Conservation (phyloP, 2,888 invertebrate genomes). For the Phania funesta region DNA sequence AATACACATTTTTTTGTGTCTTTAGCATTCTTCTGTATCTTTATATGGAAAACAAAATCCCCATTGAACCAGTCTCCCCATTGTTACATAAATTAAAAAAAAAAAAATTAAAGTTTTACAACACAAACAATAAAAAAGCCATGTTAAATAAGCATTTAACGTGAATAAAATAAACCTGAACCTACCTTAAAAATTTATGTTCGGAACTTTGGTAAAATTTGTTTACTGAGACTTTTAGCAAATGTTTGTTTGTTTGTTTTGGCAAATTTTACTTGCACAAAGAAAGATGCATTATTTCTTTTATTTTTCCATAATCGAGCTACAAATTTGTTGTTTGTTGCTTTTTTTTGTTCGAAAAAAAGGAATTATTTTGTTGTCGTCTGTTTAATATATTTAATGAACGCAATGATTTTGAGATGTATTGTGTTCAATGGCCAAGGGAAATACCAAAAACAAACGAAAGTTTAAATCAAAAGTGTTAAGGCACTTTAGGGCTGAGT, state of each 20-base stretch:
- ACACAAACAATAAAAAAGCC: slow-evolving; percentile 28
- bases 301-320: background rate
- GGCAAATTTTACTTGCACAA: background rate
- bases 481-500: too few species aligned
- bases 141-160: slow-evolving; percentile 30
- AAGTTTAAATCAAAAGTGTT: too few species aligned
- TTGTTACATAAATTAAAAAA: slow-evolving; percentile 61
- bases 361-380: too few species aligned
- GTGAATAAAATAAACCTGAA: slow-evolving; percentile 42
- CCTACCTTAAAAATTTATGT: slow-evolving; percentile 23
- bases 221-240: background rate
- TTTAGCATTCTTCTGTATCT: slow-evolving; percentile 44
- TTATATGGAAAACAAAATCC: slow-evolving; percentile 59
- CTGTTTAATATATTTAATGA: too few species aligned
- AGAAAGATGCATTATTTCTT: background rate
- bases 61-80: slow-evolving; percentile 57
- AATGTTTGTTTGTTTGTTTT: background rate
- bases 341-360: too few species aligned
- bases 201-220: background rate
- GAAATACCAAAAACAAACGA: too few species aligned
- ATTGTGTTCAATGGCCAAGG: too few species aligned
- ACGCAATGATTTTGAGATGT: too few species aligned
- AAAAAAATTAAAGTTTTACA: background rate
- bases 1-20: slow-evolving; percentile 9
- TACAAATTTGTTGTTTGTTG: too few species aligned